Evolutionary conservation across 2,888 invertebrate genomes (phyloP).

Genomic region (Norana najaformis): DNA sequence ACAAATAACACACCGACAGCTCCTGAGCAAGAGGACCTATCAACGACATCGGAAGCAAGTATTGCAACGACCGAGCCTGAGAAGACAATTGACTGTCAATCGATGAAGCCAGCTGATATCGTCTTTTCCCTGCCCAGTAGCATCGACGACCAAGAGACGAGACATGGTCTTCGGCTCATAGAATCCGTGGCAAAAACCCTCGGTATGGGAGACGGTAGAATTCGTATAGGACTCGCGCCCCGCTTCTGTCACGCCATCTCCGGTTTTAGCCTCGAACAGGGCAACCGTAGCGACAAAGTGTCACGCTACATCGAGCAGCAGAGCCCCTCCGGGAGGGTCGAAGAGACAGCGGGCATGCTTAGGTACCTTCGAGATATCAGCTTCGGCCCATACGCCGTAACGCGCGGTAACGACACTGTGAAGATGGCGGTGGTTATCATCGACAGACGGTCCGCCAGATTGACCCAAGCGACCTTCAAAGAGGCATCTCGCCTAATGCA

Average conservation of each 20-base stretch:
- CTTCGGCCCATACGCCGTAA: background rate
- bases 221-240: background rate
- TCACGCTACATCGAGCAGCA: background rate
- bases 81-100: background rate
- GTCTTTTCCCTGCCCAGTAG: background rate
- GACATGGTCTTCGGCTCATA: background rate
- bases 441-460: background rate
- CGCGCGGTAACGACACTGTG: background rate
- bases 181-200: background rate
- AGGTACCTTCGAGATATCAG: background rate
- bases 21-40: background rate
- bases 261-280: constrained; percentile 13
- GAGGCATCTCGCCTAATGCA: background rate
- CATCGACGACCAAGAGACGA: background rate
- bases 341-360: background rate
- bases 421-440: background rate
- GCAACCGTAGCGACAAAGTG: background rate
- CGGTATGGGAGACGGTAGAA: background rate
- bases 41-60: background rate
- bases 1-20: no score
- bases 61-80: background rate
- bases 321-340: background rate
- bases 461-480: background rate
- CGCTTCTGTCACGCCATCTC: background rate
- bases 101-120: background rate